Conservation (phyloP, 1,140 invertebrate species). For the Drosophila fuyamai region DNA sequence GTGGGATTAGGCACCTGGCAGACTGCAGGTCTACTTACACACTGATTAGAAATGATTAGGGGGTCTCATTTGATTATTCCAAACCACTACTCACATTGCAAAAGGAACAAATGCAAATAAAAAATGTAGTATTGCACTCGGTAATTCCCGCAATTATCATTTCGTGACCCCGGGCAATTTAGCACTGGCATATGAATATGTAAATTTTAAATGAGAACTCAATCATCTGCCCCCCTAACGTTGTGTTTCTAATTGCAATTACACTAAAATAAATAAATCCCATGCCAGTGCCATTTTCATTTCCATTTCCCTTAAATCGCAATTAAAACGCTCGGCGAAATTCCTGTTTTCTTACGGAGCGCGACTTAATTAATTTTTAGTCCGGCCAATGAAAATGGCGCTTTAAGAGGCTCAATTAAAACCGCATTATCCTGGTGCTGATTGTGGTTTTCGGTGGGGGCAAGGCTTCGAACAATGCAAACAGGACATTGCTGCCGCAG, state of each 20-base stretch:
- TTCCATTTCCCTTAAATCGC: conserved; percentile 17
- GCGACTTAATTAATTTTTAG: conserved; percentile 60
- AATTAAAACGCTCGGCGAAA: conserved; percentile 25
- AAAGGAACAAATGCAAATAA: conserved; percentile 3
- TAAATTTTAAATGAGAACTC: conserved; percentile 15
- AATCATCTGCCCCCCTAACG: neutral
- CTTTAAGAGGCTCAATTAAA: conserved; percentile 69
- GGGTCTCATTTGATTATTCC: conserved; percentile 30
- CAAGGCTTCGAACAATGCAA: conserved; percentile 35
- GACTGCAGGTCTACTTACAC: conserved; percentile 17
- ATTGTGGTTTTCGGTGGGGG: conserved; percentile 16
- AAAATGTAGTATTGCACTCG: conserved; percentile 19
- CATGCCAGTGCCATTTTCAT: conserved; percentile 6
- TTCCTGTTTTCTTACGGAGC: conserved; percentile 50
- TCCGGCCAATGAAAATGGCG: conserved; percentile 26
- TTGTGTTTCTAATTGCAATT: conserved; percentile 12
- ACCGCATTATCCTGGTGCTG: conserved; percentile 54
- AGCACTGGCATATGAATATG: conserved; percentile 23
- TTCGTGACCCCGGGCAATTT: conserved; percentile 33
- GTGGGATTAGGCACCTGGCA: conserved; percentile 19
- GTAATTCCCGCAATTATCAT: conserved; percentile 33
- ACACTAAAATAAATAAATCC: conserved; percentile 38
- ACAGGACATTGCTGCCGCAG: conserved; percentile 37
- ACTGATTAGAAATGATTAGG: conserved; percentile 32
- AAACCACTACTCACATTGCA: conserved; percentile 3